Base-by-base conservation (phyloP, 2,888 invertebrate species). In the Cheilosia variabilis region DNA sequence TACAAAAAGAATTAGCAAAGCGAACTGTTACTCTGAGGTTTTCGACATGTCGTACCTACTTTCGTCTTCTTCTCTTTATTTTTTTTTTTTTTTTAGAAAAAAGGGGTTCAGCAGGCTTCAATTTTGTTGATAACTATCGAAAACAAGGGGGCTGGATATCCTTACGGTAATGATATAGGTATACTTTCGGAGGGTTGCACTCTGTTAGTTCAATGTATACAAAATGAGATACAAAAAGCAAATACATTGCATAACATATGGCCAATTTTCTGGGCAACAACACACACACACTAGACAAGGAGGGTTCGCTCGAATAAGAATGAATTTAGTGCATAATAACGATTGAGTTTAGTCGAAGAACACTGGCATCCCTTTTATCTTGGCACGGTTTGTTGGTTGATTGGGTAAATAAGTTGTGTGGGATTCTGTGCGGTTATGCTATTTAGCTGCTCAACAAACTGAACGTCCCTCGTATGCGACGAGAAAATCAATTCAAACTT, bases 231-330 rank as follows among this genome's bases (percentile, higher is more conserved):
- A 86, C 86, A 76, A 75, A 77, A 72, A 52, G 60, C 72, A 86
- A 81, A 77, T 81, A 78, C 86, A 81, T 86, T 76, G 86, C 72
- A 77, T 86, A 86, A 81, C 86, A 86, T 86, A 86, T 86, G 86
- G 86, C 81, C 81, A 86, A 86, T 86, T 84, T 84, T 86, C 86
- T 72, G 63, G 68, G 68, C 80, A 41, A 62, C 50, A 62, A 79
- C 13, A 81, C 47, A 58, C 47, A 58, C 45, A 52, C 63, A 43
- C 45, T 52, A 50, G 2, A n/a, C 52, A 13, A 24, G 52, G 73
- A 82, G 77, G 69, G 75, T 53, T 58, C 41, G 15, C 10, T 55
- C 31, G 43, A 53, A 68, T 24, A 17, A 45, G 52, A 50, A 62
- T 60, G 58, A 65, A 62, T 58, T 65, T 31, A 10, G 24, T 60